Percentiles rank a stretch among this genome's conserved stretches.
phyloP scores from a whole-genome alignment of 2,888 invertebrate genomes.

The Ormia ochracea region DNA sequence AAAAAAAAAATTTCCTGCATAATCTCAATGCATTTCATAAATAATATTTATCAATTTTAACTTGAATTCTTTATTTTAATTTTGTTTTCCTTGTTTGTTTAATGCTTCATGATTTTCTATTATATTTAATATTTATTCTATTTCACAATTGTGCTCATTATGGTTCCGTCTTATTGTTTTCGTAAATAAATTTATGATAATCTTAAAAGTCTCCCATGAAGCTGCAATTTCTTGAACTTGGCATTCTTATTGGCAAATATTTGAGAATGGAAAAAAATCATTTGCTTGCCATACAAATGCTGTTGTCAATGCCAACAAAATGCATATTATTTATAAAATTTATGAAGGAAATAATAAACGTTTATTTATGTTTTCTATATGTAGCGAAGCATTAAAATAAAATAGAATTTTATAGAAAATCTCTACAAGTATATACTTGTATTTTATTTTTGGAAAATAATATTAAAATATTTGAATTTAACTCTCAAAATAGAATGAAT shows the following conservation, averaged over 20 bases:
- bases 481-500: no score
- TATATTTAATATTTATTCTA: conserved; percentile 7
- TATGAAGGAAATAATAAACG: conserved; percentile 54
- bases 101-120: neutral
- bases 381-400: conserved; percentile 44
- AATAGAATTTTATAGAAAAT: conserved; percentile 5
- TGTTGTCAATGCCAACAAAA: conserved; percentile 57
- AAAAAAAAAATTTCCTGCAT: conserved; percentile 21
- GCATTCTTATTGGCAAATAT: conserved; percentile 47
- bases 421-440: no score
- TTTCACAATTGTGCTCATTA: neutral
- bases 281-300: conserved; percentile 39
- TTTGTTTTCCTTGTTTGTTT: neutral
- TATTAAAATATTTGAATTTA: no score
- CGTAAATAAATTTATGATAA: conserved; percentile 42
- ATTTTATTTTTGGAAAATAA: no score
- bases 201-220: conserved; percentile 54
- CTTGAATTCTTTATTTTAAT: neutral
- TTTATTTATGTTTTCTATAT: conserved; percentile 42
- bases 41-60: conserved; percentile 15
- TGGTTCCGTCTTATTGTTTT: conserved; percentile 14
- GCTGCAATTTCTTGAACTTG: conserved; percentile 55
- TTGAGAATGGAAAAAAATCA: neutral
- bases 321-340: conserved; percentile 31
- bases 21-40: conserved; percentile 15